A percentile compares a stretch with the other conserved stretches of the same genome.
Conservation (phyloP, 2,888 invertebrate species). For the Arge pagana region DNA sequence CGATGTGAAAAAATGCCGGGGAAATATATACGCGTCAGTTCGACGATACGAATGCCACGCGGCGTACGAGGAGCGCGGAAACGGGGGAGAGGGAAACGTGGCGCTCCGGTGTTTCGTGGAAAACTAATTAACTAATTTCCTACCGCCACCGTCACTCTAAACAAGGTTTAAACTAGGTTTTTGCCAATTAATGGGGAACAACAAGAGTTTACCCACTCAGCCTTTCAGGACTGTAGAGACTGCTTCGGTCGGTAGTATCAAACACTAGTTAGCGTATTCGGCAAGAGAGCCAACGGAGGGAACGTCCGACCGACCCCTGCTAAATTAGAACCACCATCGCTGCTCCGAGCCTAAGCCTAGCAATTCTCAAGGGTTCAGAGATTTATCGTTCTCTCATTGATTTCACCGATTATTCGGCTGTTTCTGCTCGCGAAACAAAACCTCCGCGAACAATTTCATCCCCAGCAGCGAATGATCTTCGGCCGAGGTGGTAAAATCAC, state of each 20-base stretch:
- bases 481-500: too few species aligned
- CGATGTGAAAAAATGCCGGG: too few species aligned
- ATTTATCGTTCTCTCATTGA: too few species aligned
- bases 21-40: too few species aligned
- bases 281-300: slow-evolving; percentile 1
- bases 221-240: too few species aligned
- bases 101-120: slow-evolving; percentile 24
- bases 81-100: neutral
- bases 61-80: neutral
- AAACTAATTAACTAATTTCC: slow-evolving; percentile 52
- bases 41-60: too few species aligned
- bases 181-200: slow-evolving; percentile 43
- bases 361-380: too few species aligned
- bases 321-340: slow-evolving; percentile 7
- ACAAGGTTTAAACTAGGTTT: slow-evolving; percentile 46
- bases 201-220: slow-evolving; percentile 15
- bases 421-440: neutral
- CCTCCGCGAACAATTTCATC: neutral
- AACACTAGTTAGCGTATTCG: slow-evolving; percentile 18
- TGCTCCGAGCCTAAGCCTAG: neutral
- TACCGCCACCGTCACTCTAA: slow-evolving; percentile 32
- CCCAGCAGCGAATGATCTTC: neutral
- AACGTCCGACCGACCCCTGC: slow-evolving; percentile 8
- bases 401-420: neutral
- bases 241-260: slow-evolving; percentile 11